Conservation (phyloP, 2,113 vertebrate species). For the Thalassarche chlororhynchos region DNA sequence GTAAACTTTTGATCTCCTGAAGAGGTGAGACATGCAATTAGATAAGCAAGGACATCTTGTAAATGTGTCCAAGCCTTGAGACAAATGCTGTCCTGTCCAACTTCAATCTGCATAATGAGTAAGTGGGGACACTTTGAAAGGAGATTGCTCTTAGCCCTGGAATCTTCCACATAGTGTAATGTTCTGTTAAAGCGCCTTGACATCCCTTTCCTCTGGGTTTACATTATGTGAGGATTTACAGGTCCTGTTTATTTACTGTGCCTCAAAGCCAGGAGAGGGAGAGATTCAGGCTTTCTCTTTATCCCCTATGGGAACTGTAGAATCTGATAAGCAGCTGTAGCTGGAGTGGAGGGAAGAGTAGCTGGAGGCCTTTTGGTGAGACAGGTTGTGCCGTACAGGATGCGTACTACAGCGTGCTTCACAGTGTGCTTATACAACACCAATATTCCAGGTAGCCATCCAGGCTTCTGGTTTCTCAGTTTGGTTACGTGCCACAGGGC, state of each 20-base stretch:
- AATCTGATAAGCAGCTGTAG: not conserved
- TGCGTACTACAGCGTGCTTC: not conserved
- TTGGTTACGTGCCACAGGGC: fast-evolving
- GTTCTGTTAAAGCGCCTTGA: not conserved
- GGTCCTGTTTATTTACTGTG: not conserved
- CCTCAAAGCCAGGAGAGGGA: not conserved
- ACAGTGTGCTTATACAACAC: fast-evolving
- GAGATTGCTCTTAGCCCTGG: not conserved
- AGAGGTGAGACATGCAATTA: not conserved
- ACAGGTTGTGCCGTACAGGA: not conserved
- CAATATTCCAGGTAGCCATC: not conserved
- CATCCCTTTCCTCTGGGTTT: not conserved
- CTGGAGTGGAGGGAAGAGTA: too few relatives aligned
- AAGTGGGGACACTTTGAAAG: not conserved
- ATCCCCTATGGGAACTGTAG: not conserved
- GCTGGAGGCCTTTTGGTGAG: not conserved
- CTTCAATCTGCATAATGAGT: fast-evolving
- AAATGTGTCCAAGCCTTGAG: not conserved
- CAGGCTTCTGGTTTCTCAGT: not conserved
- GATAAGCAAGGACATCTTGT: too few relatives aligned
- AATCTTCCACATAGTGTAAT: fast-evolving
- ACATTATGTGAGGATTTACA: fast-evolving
- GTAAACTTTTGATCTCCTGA: too few relatives aligned
- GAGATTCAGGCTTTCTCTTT: not conserved
- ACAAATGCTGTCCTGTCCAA: too few relatives aligned